phyloP scores from a whole-genome alignment of 2,888 invertebrate genomes.

The Nomada hirtipes region DNA sequence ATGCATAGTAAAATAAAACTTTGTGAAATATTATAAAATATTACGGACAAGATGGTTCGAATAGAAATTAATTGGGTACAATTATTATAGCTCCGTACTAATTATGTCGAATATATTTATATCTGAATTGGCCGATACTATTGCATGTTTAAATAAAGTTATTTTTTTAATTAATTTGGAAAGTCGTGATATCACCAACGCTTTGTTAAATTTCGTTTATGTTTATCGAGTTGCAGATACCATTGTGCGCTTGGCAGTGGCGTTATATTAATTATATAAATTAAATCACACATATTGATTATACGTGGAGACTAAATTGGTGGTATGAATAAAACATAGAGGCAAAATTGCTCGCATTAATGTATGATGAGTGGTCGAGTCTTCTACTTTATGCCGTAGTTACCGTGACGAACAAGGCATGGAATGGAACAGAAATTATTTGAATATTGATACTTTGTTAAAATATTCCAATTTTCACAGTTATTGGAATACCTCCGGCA shows the following conservation, averaged over 20 bases:
- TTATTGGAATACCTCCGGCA: conserved; percentile 13
- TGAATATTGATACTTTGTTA: conserved; percentile 18
- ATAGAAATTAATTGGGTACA: no score
- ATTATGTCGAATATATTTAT: no score
- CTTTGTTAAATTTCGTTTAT: conserved; percentile 20
- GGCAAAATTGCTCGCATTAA: conserved; percentile 34
- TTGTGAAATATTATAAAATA: not conserved
- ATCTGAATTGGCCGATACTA: no score
- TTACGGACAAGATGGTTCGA: no score
- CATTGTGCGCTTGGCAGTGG: not conserved
- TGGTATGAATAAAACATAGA: conserved; percentile 35
- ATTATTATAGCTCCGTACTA: no score
- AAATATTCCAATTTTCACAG: conserved; percentile 15
- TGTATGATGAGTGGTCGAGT: conserved; percentile 18
- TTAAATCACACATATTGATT: conserved; percentile 42
- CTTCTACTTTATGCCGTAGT: conserved; percentile 14
- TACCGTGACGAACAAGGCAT: conserved; percentile 11
- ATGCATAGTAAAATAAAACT: not conserved
- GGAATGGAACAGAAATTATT: conserved; percentile 2
- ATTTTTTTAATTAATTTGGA: no score
- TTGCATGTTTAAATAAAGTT: not conserved
- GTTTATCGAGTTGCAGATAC: conserved; percentile 22
- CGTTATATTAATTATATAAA: conserved; percentile 47
- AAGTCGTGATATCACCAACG: not conserved
- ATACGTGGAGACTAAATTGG: conserved; percentile 33